phyloP scores from a whole-genome alignment of 2,888 invertebrate species.

The Gymnosoma rotundatum region DNA sequence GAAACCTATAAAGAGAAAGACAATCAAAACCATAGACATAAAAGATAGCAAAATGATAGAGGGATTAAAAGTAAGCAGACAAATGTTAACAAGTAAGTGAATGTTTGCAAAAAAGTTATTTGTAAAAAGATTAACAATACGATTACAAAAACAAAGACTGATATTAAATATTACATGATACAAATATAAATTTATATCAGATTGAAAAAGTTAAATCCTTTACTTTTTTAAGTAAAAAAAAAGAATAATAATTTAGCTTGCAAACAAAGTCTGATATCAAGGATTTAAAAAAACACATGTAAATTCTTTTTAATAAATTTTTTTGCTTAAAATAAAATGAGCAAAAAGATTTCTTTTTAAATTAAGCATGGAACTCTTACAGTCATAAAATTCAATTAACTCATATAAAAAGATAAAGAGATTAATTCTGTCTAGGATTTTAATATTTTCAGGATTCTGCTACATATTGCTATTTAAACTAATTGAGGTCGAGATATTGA shows the following conservation, averaged over 20 bases:
- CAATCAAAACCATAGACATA: neutral
- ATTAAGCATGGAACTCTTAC: too few species aligned
- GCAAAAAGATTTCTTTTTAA: too few species aligned
- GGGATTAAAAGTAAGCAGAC: neutral
- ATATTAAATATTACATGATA: neutral
- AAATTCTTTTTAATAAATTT: too few species aligned
- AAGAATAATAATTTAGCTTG: neutral
- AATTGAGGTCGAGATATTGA: too few species aligned
- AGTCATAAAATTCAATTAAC: too few species aligned
- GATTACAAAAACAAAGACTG: neutral
- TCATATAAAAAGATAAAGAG: too few species aligned
- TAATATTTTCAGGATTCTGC: too few species aligned
- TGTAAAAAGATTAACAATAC: neutral
- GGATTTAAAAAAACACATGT: neutral
- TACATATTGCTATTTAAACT: too few species aligned
- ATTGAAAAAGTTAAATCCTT: neutral
- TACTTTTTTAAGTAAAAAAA: neutral
- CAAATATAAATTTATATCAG: neutral
- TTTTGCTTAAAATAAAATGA: too few species aligned
- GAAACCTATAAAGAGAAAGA: conserved; percentile 80
- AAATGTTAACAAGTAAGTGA: neutral
- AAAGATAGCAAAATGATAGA: neutral
- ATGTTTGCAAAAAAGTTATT: neutral
- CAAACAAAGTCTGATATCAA: neutral
- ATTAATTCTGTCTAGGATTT: too few species aligned